phyloP scores from a whole-genome alignment of 2,888 invertebrate genomes.

The Allygus modestus region DNA sequence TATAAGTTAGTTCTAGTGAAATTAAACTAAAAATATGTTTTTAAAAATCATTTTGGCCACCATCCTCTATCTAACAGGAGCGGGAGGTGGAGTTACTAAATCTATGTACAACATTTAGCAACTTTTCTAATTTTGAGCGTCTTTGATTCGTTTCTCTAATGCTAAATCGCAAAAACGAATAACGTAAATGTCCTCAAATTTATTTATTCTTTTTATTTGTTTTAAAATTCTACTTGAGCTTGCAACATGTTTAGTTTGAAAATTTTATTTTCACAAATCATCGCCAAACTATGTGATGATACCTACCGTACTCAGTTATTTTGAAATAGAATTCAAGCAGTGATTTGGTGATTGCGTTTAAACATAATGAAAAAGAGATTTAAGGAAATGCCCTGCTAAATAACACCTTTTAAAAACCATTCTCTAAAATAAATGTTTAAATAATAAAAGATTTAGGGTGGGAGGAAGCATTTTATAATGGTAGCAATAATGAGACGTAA shows the following conservation, averaged over 20 bases:
- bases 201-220: background rate
- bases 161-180: background rate
- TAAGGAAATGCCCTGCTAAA: background rate
- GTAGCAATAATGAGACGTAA: too few species aligned
- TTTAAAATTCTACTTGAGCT: constrained; percentile 39
- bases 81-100: too few species aligned
- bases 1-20: too few species aligned
- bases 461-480: background rate
- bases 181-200: constrained; percentile 1
- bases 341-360: background rate
- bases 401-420: background rate
- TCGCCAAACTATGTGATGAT: background rate
- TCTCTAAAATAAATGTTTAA: background rate
- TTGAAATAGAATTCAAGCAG: background rate
- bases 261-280: constrained; percentile 15
- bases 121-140: constrained; percentile 37
- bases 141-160: background rate
- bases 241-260: constrained; percentile 1
- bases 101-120: constrained; percentile 2
- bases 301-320: background rate
- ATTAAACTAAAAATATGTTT: too few species aligned
- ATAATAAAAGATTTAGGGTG: background rate
- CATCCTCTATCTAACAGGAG: too few species aligned
- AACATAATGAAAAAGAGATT: background rate
- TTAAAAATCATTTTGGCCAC: too few species aligned